Conservation (phyloP, 2,888 invertebrate species). For the Tetramorium bicarinatum region DNA sequence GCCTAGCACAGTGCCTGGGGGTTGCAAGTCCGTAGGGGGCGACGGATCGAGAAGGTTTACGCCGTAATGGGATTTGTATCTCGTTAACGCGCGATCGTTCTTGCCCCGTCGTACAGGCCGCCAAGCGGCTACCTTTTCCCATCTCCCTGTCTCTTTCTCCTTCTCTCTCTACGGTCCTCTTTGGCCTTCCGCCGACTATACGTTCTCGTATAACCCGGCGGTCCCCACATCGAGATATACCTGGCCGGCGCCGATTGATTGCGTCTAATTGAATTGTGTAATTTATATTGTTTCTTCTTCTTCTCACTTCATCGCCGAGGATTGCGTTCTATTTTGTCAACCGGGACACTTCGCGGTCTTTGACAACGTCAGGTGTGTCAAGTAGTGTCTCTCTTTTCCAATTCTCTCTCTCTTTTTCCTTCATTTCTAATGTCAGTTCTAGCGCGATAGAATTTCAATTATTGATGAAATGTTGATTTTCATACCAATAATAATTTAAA, state of each 20-base stretch:
- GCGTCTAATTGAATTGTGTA: conserved; percentile 81
- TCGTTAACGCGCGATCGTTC: conserved; percentile 86
- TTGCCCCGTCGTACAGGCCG: conserved; percentile 81
- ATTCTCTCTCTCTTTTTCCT: background rate
- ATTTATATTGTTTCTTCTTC: conserved; percentile 74
- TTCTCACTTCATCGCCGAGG: conserved; percentile 35
- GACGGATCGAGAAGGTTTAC: conserved; percentile 85
- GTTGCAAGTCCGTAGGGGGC: conserved; percentile 84
- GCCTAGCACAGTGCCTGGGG: conserved; percentile 77
- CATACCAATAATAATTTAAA: background rate
- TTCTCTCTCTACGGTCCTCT: conserved; percentile 31
- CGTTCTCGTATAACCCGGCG: conserved; percentile 54
- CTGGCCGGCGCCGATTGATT: conserved; percentile 69
- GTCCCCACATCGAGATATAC: conserved; percentile 48
- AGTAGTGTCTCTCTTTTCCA: background rate
- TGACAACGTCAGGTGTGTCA: background rate
- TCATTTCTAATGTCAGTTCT: background rate
- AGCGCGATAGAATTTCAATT: background rate
- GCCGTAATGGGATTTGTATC: conserved; percentile 86
- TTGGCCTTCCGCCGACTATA: conserved; percentile 62
- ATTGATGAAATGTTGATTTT: background rate
- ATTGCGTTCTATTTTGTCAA: conserved; percentile 23
- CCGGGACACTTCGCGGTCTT: background rate
- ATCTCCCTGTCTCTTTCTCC: conserved; percentile 53
- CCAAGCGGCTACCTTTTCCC: conserved; percentile 72